A percentile compares a stretch with the other conserved stretches of the same genome.
These are phyloP conservation scores for Enteromius trimaculatus DNA, from an alignment of 2,797 vertebrate genomes.

Conservation along the genomic window DNA sequence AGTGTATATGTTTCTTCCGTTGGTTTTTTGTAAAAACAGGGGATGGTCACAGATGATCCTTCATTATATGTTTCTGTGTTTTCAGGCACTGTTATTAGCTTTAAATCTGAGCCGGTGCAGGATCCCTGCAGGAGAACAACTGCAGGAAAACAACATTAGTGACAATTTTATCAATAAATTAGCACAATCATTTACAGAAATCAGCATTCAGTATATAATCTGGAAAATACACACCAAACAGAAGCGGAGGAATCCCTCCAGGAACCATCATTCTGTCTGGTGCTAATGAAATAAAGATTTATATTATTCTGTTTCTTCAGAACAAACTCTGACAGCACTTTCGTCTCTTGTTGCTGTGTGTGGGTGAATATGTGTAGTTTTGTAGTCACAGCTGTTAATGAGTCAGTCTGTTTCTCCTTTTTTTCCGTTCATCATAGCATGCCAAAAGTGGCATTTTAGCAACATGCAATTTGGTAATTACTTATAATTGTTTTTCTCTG, in stretches of 20 bases:
- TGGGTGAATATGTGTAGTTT: not conserved
- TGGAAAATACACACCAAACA: conserved; percentile 19
- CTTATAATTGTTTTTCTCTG: not conserved
- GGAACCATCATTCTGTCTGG: conserved; percentile 5
- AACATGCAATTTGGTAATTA: not conserved
- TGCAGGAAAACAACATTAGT: not conserved
- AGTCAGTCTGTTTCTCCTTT: conserved; percentile 6
- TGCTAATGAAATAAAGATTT: conserved; percentile 36
- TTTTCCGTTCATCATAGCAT: not conserved
- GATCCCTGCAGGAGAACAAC: not conserved
- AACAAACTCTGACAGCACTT: not conserved
- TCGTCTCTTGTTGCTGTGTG: not conserved
- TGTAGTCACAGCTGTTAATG: conserved; percentile 31
- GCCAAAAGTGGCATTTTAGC: not conserved
- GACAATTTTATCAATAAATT: not conserved
- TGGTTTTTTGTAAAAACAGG: accelerated
- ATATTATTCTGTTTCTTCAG: not conserved
- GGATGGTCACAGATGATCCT: conserved; percentile 70
- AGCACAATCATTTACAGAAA: not conserved
- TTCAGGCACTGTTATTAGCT: accelerated
- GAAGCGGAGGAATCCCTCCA: not conserved
- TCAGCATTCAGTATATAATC: not conserved
- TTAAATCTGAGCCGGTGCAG: accelerated
- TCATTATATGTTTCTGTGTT: accelerated
- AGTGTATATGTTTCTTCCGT: accelerated